Percentiles rank a stretch among this genome's conserved stretches.
Evolutionary conservation across 2,888 invertebrate genomes (phyloP).

Genomic region (Brachyptera putata): DNA sequence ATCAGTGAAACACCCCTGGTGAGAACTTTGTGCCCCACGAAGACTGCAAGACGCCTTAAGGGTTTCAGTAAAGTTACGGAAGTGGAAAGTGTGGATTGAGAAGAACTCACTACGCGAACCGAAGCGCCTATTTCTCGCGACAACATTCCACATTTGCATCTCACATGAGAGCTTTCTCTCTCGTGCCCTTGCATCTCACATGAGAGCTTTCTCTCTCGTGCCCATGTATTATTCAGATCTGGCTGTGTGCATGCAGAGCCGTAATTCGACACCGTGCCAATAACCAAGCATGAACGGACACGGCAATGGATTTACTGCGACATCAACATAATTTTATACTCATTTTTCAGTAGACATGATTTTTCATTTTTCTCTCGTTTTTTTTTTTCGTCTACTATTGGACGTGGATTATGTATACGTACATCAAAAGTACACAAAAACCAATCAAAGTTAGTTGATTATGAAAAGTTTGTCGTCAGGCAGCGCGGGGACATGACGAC

Average conservation of each 20-base stretch:
- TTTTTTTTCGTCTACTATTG: conserved; percentile 6
- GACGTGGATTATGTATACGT: neutral
- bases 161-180: neutral
- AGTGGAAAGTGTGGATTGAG: conserved; percentile 26
- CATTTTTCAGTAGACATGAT: conserved; percentile 8
- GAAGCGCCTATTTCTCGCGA: conserved; percentile 4
- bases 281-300: neutral
- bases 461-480: conserved; percentile 7
- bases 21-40: too few species aligned
- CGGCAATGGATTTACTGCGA: neutral
- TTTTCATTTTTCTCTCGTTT: neutral
- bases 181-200: conserved; percentile 14
- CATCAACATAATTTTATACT: conserved; percentile 16
- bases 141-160: conserved; percentile 11
- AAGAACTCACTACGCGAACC: neutral
- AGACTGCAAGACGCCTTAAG: too few species aligned
- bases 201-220: neutral
- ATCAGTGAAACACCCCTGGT: too few species aligned
- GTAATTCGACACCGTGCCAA: neutral
- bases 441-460: conserved; percentile 20
- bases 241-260: neutral
- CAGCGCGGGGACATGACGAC: neutral
- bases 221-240: conserved; percentile 19
- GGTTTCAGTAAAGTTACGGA: conserved; percentile 24
- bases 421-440: conserved; percentile 7